Evolutionary conservation across 2,888 invertebrate genomes (phyloP).

Genomic region (Patella depressa): DNA sequence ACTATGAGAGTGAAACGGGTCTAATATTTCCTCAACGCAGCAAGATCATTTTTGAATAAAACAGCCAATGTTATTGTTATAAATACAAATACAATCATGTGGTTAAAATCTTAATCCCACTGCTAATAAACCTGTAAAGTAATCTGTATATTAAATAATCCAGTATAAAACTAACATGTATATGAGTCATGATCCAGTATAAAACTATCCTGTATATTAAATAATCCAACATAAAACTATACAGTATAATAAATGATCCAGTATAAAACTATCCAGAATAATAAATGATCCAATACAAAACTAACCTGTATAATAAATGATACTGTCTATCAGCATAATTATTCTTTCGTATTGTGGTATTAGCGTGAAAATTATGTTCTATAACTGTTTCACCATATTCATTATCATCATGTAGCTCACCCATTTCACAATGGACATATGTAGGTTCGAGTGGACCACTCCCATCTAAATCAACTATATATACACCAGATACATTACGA

Average conservation of each 20-base stretch:
- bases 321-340: constrained; percentile 58
- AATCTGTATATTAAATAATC: too few species aligned
- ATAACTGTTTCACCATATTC: constrained; percentile 54
- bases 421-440: constrained; percentile 92
- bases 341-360: constrained; percentile 50
- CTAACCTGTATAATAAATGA: constrained; percentile 61
- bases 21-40: not conserved
- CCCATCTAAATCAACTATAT: constrained; percentile 93
- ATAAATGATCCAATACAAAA: constrained; percentile 53
- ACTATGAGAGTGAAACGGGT: not conserved
- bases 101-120: too few species aligned
- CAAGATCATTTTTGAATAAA: not conserved
- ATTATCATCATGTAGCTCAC: constrained; percentile 38
- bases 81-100: too few species aligned
- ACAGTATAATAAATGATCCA: too few species aligned
- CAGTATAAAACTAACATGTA: too few species aligned
- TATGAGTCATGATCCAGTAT: too few species aligned
- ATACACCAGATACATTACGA: constrained; percentile 90
- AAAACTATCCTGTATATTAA: too few species aligned
- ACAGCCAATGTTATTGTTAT: not conserved
- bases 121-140: too few species aligned
- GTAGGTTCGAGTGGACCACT: constrained; percentile 93
- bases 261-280: constrained; percentile 48
- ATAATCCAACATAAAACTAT: too few species aligned
- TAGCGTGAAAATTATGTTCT: constrained; percentile 57